These are phyloP conservation scores for Latrodectus hesperus DNA, from an alignment of 2,888 invertebrate species.

Conservation along the genomic window DNA sequence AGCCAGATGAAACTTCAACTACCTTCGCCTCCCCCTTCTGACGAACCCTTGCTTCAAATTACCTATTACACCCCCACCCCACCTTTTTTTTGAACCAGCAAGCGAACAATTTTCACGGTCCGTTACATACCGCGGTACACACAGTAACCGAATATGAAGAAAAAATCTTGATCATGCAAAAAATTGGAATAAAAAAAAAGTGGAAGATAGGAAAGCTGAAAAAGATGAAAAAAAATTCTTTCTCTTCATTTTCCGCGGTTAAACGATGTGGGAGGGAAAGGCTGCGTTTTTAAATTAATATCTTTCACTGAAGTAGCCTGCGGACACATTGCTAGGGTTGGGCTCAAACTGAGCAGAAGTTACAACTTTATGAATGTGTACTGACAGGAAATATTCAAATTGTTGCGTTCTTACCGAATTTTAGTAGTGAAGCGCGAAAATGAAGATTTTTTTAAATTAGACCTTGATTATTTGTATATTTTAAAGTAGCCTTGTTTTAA, in stretches of 20 bases:
- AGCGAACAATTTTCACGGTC: constrained; percentile 59
- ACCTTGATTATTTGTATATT: no score
- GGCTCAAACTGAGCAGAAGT: background rate
- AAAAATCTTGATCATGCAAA: constrained; percentile 30
- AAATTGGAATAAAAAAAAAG: background rate
- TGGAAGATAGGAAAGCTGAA: background rate
- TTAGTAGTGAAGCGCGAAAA: no score
- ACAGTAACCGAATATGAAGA: constrained; percentile 36
- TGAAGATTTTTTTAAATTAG: no score
- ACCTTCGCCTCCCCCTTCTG: background rate
- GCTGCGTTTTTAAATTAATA: constrained; percentile 56
- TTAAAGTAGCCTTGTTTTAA: no score
- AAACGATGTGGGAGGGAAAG: constrained; percentile 4
- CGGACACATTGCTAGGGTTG: background rate
- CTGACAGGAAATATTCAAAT: no score
- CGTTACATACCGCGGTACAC: constrained; percentile 40
- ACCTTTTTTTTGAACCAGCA: constrained; percentile 10
- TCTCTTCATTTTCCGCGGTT: constrained; percentile 52
- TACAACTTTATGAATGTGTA: background rate
- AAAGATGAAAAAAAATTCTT: constrained; percentile 4
- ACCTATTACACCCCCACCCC: constrained; percentile 31
- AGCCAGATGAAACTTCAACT: constrained; percentile 13
- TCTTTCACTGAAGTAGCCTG: constrained; percentile 28
- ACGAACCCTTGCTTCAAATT: constrained; percentile 45
- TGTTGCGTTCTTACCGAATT: no score